Base-by-base conservation (phyloP, 2,113 vertebrate species). In the Aleadryas rufinucha region DNA sequence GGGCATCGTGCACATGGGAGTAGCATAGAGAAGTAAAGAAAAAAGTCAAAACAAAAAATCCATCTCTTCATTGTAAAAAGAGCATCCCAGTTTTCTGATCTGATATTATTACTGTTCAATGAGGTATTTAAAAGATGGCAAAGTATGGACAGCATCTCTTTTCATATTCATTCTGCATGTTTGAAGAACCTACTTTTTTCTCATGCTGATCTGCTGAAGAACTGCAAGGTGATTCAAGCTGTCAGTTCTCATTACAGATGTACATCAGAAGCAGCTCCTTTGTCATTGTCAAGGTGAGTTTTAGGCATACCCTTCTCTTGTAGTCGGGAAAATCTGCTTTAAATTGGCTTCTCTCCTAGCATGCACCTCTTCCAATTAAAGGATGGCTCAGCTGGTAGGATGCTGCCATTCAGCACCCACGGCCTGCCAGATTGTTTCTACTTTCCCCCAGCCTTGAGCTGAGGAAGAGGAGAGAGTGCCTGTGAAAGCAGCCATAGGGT, bases 171-270 rank as follows among this genome's bases (percentile, higher is more conserved):
- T 66, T 77, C 69, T 61, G 33, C 30, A 7, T 52, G 23, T 66
- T 39, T 47, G 23, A 61, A 77, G 45, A 56, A 63, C 11, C 6
- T 8, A 3, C 52, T 85, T 66, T 74, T 79, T 54, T 50, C 65
- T 64, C 56, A 3, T 4, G 6, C 26, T 12, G 41, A 10, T 23
- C 39, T 3, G 6, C 64, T 31, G 53, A 54, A 68, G 53, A 70
- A 47, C 27, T 1, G 0, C 59, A 16, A 24, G 50, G 47, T 31
- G 42, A 68, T 42, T 47, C 49, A 27, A 4, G 0, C 47, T 21
- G 9, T 61, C 20, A 5, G 52, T 47, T n/a, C 47, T 26, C 7
- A 24, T n/a, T 15, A 15, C 0, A 0, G 9, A 13, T 0, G 5
- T 7, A 17, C 53, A 30, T 47, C 18, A 27, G 75, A 47, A 60